phyloP scores from a whole-genome alignment of 2,797 vertebrate genomes.

The Mastacembelus armatus region DNA sequence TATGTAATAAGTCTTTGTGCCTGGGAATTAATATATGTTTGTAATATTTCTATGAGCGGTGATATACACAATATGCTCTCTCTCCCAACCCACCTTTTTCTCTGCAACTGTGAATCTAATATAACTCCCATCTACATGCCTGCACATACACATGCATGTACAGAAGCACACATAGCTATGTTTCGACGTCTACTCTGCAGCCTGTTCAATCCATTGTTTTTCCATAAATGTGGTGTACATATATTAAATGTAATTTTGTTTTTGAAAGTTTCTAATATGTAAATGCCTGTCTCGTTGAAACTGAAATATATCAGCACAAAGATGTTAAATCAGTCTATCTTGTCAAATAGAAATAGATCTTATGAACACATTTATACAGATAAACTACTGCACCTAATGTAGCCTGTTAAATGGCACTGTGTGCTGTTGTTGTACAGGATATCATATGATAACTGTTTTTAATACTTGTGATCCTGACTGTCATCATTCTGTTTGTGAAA shows the following conservation, averaged over 20 bases:
- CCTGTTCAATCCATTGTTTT: conserved; percentile 20
- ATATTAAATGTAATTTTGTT: conserved; percentile 47
- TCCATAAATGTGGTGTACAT: conserved; percentile 47
- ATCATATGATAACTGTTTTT: conserved; percentile 21
- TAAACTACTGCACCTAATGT: conserved; percentile 14
- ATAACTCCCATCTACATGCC: conserved; percentile 46
- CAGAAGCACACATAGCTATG: conserved; percentile 1
- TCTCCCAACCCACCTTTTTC: conserved; percentile 54
- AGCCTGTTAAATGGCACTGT: conserved; percentile 48
- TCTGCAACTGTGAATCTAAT: conserved; percentile 80
- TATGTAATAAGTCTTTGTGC: conserved; percentile 16
- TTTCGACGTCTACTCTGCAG: conserved; percentile 10
- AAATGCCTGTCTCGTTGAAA: conserved; percentile 46
- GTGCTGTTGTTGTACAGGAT: conserved; percentile 59
- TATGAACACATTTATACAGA: conserved; percentile 47
- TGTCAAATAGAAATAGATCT: conserved; percentile 19
- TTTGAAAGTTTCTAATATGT: conserved; percentile 50
- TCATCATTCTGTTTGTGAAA: conserved; percentile 16
- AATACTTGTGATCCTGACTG: conserved; percentile 34
- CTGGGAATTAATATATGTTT: conserved; percentile 29
- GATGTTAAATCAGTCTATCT: conserved; percentile 24
- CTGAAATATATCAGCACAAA: conserved; percentile 15
- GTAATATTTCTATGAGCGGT: conserved; percentile 23
- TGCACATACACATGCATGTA: conserved; percentile 37
- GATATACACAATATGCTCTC: conserved; percentile 21